These are phyloP conservation scores for Turnix velox DNA, from an alignment of 2,113 vertebrate genomes.

Conservation along the genomic window DNA sequence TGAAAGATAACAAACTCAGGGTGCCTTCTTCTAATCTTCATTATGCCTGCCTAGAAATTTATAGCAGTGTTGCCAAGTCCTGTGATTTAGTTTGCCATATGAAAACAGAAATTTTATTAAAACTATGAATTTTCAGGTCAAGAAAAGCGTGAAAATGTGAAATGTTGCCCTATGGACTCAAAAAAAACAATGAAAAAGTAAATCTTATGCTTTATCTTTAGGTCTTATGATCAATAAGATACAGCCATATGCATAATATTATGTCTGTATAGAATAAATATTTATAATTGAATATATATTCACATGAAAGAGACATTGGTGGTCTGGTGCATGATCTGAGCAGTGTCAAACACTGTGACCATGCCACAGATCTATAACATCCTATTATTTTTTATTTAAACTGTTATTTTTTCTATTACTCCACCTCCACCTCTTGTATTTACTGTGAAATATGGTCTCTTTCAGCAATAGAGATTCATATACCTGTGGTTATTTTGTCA, in stretches of 20 bases:
- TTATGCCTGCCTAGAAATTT: neutral
- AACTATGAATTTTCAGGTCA: neutral
- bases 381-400: neutral
- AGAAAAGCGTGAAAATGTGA: neutral
- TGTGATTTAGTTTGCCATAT: neutral
- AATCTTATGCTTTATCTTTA: neutral
- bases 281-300: neutral
- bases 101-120: neutral
- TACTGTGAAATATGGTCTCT: conserved; percentile 17
- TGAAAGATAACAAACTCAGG: neutral
- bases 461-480: conserved; percentile 25
- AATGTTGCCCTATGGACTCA: neutral
- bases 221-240: neutral
- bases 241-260: neutral
- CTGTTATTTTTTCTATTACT: neutral
- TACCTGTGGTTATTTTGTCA: conserved; percentile 57
- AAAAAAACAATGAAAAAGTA: neutral
- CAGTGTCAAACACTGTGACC: neutral
- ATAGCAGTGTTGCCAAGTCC: neutral
- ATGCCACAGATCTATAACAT: neutral
- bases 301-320: neutral
- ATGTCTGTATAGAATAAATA: neutral
- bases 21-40: neutral
- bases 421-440: neutral
- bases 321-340: neutral